Evolutionary conservation across 2,113 vertebrate genomes (phyloP).

Genomic region (Rafetus swinhoei): DNA sequence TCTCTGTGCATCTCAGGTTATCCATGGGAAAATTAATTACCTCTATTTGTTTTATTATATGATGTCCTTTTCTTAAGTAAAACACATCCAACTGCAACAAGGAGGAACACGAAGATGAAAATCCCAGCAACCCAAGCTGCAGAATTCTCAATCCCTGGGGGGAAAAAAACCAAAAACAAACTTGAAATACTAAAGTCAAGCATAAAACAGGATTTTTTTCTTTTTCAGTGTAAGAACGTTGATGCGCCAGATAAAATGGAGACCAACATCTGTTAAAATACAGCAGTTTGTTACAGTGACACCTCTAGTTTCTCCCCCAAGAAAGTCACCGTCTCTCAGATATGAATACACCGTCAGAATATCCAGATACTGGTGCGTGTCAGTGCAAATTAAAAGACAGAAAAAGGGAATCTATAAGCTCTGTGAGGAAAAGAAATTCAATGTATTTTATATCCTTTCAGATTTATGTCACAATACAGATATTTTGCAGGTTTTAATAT

Average conservation of each 20-base stretch:
- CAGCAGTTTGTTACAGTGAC: background rate
- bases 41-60: background rate
- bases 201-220: background rate
- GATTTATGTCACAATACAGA: rapidly evolving
- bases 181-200: background rate
- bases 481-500: background rate
- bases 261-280: background rate
- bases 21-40: background rate
- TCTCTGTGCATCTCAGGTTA: background rate
- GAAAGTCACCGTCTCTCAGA: background rate
- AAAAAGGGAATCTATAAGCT: background rate
- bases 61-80: background rate
- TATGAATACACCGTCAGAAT: background rate
- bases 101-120: background rate
- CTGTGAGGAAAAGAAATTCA: background rate
- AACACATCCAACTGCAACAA: background rate
- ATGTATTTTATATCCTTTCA: background rate
- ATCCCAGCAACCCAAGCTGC: background rate
- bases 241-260: background rate
- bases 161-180: too few relatives aligned
- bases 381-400: background rate
- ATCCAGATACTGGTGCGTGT: background rate
- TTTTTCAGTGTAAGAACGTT: background rate
- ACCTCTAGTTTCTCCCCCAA: background rate
- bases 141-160: background rate